A percentile compares a stretch with the other conserved stretches of the same genome.
phyloP scores from a whole-genome alignment of 2,113 vertebrate species.

The Lepisosteus osseus region DNA sequence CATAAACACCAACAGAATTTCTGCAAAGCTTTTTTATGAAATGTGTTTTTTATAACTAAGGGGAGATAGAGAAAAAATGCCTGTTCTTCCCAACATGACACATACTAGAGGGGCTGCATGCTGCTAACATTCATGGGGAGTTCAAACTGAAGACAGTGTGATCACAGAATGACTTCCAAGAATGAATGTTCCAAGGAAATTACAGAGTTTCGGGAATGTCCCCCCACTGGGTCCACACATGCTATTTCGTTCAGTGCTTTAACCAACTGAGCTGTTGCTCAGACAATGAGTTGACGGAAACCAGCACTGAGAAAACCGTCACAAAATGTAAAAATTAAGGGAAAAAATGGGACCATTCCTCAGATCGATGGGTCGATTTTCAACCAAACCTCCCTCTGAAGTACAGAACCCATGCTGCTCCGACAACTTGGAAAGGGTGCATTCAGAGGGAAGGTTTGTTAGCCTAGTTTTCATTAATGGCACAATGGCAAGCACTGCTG shows the following conservation, averaged over 20 bases:
- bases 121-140: slow-evolving; percentile 19
- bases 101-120: slow-evolving; percentile 35
- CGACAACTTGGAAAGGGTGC: slow-evolving; percentile 8
- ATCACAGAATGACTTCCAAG: slow-evolving; percentile 62
- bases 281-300: slow-evolving; percentile 48
- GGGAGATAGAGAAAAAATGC: background rate
- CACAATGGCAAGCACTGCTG: no score
- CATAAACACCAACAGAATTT: no score
- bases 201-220: slow-evolving; percentile 77
- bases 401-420: slow-evolving; percentile 35
- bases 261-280: slow-evolving; percentile 48
- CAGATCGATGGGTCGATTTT: slow-evolving; percentile 58
- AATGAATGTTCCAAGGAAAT: slow-evolving; percentile 72
- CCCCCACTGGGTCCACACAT: slow-evolving; percentile 83
- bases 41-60: no score
- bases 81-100: slow-evolving; percentile 11
- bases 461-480: no score
- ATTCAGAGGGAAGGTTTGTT: no score
- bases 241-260: slow-evolving; percentile 72
- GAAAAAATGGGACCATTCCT: slow-evolving; percentile 63
- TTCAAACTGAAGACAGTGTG: slow-evolving; percentile 57
- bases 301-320: slow-evolving; percentile 45
- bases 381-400: slow-evolving; percentile 37
- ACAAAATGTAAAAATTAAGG: slow-evolving; percentile 46
- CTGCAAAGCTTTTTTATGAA: no score